phyloP scores from a whole-genome alignment of 1,140 invertebrate species.

The Drosophila gunungcola region DNA sequence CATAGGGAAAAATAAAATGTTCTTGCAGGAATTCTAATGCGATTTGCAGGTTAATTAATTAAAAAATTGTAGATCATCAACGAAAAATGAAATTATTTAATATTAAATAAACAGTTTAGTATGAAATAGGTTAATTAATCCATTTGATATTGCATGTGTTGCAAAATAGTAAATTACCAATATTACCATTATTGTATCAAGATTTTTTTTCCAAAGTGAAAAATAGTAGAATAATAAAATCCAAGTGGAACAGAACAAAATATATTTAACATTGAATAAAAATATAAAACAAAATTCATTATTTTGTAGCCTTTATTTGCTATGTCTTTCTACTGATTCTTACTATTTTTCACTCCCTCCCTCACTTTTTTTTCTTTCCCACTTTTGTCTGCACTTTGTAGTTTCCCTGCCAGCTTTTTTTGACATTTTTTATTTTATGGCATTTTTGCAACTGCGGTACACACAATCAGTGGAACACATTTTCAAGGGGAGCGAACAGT shows the following conservation, averaged over 20 bases:
- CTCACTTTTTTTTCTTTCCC: not conserved
- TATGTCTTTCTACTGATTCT: not conserved
- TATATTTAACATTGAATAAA: too few species aligned
- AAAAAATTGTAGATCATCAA: too few species aligned
- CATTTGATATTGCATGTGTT: too few species aligned
- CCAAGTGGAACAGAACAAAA: too few species aligned
- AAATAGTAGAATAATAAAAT: not conserved
- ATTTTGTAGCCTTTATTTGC: not conserved
- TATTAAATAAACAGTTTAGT: too few species aligned
- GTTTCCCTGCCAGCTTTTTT: slow-evolving; percentile 12
- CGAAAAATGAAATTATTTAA: too few species aligned
- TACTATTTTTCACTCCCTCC: not conserved
- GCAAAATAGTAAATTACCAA: too few species aligned
- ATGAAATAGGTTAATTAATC: too few species aligned
- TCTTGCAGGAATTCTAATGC: too few species aligned
- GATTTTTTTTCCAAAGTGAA: too few species aligned
- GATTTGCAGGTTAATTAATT: too few species aligned
- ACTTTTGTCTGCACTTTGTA: slow-evolving; percentile 15
- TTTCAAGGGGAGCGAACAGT: slow-evolving; percentile 28
- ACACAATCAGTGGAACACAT: slow-evolving; percentile 73
- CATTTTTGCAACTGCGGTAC: slow-evolving; percentile 46
- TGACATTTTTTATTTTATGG: slow-evolving; percentile 76
- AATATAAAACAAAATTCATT: not conserved
- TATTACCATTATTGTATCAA: too few species aligned
- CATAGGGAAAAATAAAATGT: not conserved